Base-by-base conservation (phyloP, 2,113 vertebrate genomes). In the Pachyramphus minor region DNA sequence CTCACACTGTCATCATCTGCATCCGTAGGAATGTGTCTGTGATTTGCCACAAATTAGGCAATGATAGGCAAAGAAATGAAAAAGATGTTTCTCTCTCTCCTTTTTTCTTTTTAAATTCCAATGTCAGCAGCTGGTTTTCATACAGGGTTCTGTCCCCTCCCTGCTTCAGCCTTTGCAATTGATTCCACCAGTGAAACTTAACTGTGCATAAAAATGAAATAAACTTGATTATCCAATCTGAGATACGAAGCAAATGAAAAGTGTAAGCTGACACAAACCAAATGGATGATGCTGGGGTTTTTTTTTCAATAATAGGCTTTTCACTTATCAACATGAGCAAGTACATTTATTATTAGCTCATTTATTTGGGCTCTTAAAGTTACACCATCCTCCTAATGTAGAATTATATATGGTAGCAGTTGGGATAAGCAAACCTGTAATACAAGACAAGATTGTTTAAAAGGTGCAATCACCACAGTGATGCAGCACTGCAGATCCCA, bases 91-190 rank as follows among this genome's bases (percentile, higher is more conserved):
- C 35, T 56, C 21, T 68, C 27, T 35, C 27, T 23, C 11, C 17
- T 7, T 7, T 7, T 24, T 17, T 31, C n/a, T 59, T 63, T 45
- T 45, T 17, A 2, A 68, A 71, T 68, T 88, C 20, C 8, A 2
- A 3, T 79, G 66, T 79, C 41, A 89, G 49, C 89, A 90, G 66
- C 92, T 94, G 90, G 31, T 75, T 96, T 90, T 92, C 52, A 75
- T 93, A 67, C 60, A 68, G 27, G 9, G 8, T 44, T 90, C 47
- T 56, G 22, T 85, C 42, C 17, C 27, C 8, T 88, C 50, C 59
- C 50, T 71, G 25, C 23, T 93, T 66, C 68, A 86, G 47, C 35
- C 22, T 67, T 88, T 86, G 63, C 67, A 74, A 11, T 33, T 71
- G 52, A 90, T 86, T 63, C 9, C 5, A 8, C 24, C 25, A 63